Base-by-base conservation (phyloP, 2,888 invertebrate species). In the Zygogramma bicolorata region DNA sequence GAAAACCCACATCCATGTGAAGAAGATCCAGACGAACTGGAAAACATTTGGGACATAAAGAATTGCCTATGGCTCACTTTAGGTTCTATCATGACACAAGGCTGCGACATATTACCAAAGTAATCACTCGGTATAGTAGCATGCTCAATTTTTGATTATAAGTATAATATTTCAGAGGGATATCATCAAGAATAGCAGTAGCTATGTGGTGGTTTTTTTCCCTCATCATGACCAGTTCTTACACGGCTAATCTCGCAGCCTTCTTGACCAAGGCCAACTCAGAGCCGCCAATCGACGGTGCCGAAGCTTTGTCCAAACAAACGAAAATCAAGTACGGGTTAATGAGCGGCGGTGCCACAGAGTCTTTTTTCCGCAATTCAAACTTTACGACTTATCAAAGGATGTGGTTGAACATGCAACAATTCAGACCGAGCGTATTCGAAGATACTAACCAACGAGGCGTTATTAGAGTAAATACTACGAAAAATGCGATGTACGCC, bases 51-150 rank as follows among this genome's bases (percentile, higher is more conserved):
- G 92, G 93, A 92, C 82, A 88, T 95, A 83, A 91, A 93, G 88
- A 98, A 98, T 87, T 95, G 95, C 65, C 92, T 97, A 81, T 99
- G 98, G 98, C 92, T 99, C 76, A 95, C 96, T 13, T 92, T 97
- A 82, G 96, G 96, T 1, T 95, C 96, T 10, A 93, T 97, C 81
- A 95, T 97, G 93, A 95, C 95, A 67, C 97, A 97, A 85, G 97
- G 97, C 58, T 96, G 95, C 78, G 97, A 98, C 86, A 94, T 97
- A 81, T 89, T 97, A 77, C 97, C 97, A 25, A 94, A 93, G 96
- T 95, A 90, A 88, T 6, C n/a, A n/a, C n/a, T n/a, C n/a, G n/a
- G n/a, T n/a, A n/a, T n/a, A n/a, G n/a, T n/a, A n/a, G n/a, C n/a
- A n/a, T n/a, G n/a, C n/a, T n/a, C n/a, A n/a, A n/a, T n/a, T n/a